phyloP scores from a whole-genome alignment of 2,888 invertebrate species.

The Diogma glabrata region DNA sequence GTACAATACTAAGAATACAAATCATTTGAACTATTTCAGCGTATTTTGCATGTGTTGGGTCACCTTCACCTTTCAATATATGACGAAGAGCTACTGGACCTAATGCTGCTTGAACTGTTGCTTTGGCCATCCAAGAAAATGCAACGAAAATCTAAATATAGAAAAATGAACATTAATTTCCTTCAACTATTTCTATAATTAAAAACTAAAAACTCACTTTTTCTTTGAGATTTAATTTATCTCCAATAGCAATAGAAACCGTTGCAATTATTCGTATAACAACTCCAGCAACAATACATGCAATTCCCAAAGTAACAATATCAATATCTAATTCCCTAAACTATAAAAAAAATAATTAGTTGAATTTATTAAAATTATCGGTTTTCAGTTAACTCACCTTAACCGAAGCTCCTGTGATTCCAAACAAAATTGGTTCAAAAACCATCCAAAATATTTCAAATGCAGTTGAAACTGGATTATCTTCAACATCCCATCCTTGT shows the following conservation, averaged over 20 bases:
- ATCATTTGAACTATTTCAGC: conserved; percentile 63
- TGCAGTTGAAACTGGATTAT: conserved; percentile 76
- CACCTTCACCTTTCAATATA: conserved; percentile 38
- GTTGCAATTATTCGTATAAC: conserved; percentile 56
- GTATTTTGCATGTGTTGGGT: conserved; percentile 43
- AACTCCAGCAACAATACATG: conserved; percentile 53
- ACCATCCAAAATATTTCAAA: conserved; percentile 93
- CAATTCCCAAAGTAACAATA: conserved; percentile 56
- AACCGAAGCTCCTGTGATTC: conserved; percentile 84
- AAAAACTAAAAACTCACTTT: conserved; percentile 40
- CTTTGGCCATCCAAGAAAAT: conserved; percentile 90
- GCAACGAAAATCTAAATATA: conserved; percentile 59
- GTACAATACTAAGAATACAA: conserved; percentile 67
- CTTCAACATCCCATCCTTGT: conserved; percentile 76
- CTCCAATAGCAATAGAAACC: conserved; percentile 56
- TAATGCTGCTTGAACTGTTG: conserved; percentile 90
- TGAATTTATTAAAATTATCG: neutral
- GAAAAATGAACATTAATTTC: neutral
- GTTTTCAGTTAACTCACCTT: conserved; percentile 39
- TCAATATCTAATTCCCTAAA: conserved; percentile 57
- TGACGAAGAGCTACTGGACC: conserved; percentile 65
- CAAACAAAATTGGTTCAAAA: conserved; percentile 89
- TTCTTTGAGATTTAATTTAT: conserved; percentile 76
- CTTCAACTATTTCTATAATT: neutral
- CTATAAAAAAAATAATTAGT: conserved; percentile 25